Evolutionary conservation across 2,113 vertebrate species (phyloP), one percentile per base, ranked within the genome.

Genomic region (Semicossyphus pulcher): DNA sequence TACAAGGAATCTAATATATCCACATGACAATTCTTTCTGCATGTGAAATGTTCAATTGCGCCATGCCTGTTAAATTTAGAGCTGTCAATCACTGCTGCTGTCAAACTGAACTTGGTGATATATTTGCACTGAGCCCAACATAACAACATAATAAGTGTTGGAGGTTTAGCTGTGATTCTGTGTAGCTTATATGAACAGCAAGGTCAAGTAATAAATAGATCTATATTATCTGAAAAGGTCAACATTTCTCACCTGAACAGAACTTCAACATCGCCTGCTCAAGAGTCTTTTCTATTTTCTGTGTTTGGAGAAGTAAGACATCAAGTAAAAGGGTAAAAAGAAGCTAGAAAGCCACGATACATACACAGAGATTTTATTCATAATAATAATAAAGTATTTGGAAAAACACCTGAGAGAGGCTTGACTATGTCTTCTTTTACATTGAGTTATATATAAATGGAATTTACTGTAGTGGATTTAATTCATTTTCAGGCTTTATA

Each of bases 11-110:
- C 4, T 11, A 47, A 44, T 42, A 45, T 20, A 37, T 47, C 15
- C 21, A 47, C 39, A 73, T 41, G 1, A 32, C 3, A 14, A 16
- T 34, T 16, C 6, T 53, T 26, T 26, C 29, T 47, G 23, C 10
- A 32, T 56, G 28, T 49, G 16, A 58, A 63, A 41, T 28, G 16
- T 54, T 4, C 47, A 37, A 39, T 31, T 45, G 10, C 6, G 51
- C 44, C 11, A 14, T 26, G 14, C 25, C 11, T 74, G 8, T 68
- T 74, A 54, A 68, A 68, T 64, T 52, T 32, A 63, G 58, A 68
- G 25, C 23, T 61, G 41, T 68, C 62, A 56, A 26, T 63, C 48
- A 56, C 34, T 61, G 47, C n/a, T 42, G 41, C 26, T 65, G 66
- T 45, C 34, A 67, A 59, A 59, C 12, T 47, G n/a, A 51, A 49